A percentile compares a stretch with the other conserved stretches of the same genome.
phyloP scores from a whole-genome alignment of 2,797 vertebrate genomes.

The Cercopithecus mitis region DNA sequence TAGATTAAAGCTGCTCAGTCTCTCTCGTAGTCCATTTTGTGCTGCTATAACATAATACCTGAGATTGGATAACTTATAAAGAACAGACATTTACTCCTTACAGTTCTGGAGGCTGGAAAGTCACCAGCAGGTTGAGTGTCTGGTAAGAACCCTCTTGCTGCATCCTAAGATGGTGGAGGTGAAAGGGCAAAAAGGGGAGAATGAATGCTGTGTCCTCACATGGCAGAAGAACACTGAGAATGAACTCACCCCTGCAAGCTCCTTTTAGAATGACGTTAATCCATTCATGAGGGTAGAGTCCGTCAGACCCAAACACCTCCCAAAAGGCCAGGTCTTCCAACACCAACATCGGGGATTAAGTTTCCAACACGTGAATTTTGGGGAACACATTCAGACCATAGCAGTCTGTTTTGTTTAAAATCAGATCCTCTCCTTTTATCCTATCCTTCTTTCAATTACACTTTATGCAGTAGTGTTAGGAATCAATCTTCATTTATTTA shows the following conservation, averaged over 20 bases:
- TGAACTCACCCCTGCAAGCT: background rate
- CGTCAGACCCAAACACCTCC: background rate
- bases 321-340: background rate
- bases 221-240: background rate
- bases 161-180: background rate
- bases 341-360: background rate
- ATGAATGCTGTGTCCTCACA: background rate
- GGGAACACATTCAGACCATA: background rate
- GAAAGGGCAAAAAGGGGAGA: background rate
- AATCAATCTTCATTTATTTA: background rate
- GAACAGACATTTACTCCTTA: background rate
- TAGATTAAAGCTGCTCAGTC: background rate
- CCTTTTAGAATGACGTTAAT: background rate
- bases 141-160: background rate
- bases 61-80: background rate
- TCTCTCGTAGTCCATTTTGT: background rate
- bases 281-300: too few relatives aligned
- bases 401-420: background rate
- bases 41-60: background rate
- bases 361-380: background rate
- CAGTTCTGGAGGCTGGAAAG: background rate
- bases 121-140: background rate
- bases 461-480: background rate
- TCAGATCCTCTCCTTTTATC: background rate
- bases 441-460: too few relatives aligned